Evolutionary conservation across 2,797 vertebrate species (phyloP).

Genomic region (Hypotaenidia philippensis): DNA sequence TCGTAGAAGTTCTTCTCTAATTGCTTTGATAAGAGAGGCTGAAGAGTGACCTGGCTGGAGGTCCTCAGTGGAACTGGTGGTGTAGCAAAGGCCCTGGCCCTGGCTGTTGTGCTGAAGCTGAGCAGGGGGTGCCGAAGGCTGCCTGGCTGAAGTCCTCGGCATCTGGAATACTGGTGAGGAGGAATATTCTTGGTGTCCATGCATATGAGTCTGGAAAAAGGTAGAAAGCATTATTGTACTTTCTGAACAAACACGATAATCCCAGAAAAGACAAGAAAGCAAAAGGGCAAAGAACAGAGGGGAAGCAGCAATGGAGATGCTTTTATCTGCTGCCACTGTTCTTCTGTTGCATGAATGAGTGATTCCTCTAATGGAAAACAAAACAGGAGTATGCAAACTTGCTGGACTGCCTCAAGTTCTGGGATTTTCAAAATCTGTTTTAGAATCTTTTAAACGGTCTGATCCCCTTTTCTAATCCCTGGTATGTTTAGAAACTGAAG

Average conservation of each 20-base stretch:
- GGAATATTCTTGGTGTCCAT: slow-evolving; percentile 92
- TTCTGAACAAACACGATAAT: background rate
- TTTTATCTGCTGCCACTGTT: slow-evolving; percentile 18
- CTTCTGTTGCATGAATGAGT: background rate
- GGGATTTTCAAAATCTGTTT: background rate
- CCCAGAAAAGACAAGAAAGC: slow-evolving; percentile 25
- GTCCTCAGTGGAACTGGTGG: slow-evolving; percentile 87
- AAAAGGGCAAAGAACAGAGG: slow-evolving; percentile 15
- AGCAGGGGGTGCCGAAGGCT: slow-evolving; percentile 88
- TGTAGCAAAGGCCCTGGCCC: slow-evolving; percentile 87
- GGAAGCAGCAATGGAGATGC: slow-evolving; percentile 55
- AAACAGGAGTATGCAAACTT: background rate
- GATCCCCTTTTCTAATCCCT: background rate
- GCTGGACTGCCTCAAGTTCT: background rate
- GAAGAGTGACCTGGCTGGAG: slow-evolving; percentile 93
- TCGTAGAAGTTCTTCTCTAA: slow-evolving; percentile 95
- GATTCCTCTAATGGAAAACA: slow-evolving; percentile 12
- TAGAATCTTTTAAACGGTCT: background rate
- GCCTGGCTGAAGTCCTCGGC: slow-evolving; percentile 89
- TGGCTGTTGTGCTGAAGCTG: slow-evolving; percentile 83
- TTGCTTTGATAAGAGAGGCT: slow-evolving; percentile 97
- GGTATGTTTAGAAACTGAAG: background rate
- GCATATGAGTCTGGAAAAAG: slow-evolving; percentile 81
- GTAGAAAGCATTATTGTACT: slow-evolving; percentile 36
- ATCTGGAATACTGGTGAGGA: slow-evolving; percentile 93